phyloP scores from a whole-genome alignment of 2,113 vertebrate species.

The Anarhynchus alexandrinus region DNA sequence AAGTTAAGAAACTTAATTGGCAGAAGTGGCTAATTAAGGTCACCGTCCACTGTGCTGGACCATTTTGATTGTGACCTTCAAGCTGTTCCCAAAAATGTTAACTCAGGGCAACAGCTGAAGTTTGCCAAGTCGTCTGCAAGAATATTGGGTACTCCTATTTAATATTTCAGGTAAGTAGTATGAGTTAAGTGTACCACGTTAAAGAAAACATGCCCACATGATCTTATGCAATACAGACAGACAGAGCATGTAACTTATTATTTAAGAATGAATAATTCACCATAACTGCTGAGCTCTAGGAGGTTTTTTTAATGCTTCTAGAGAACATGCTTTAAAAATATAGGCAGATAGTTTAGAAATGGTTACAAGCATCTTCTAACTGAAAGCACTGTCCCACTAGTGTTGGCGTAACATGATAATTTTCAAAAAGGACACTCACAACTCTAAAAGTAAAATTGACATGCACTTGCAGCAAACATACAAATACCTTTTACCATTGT shows the following conservation, averaged over 20 bases:
- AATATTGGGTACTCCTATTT: not conserved
- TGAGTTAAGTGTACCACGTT: not conserved
- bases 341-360: not conserved
- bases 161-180: not conserved
- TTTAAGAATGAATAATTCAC: not conserved
- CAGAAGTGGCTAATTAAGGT: not conserved
- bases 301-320: slow-evolving; percentile 22
- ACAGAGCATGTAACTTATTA: not conserved
- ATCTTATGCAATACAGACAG: not conserved
- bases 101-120: not conserved
- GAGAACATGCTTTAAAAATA: slow-evolving; percentile 11
- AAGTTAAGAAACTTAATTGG: not conserved
- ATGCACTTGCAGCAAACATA: slow-evolving; percentile 64
- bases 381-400: slow-evolving; percentile 6
- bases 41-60: not conserved
- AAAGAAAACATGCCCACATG: not conserved
- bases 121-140: not conserved
- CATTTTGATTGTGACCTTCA: not conserved
- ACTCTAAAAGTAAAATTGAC: slow-evolving; percentile 69
- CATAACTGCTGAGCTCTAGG: not conserved
- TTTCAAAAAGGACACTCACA: slow-evolving; percentile 47
- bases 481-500: slow-evolving; percentile 23
- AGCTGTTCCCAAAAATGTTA: not conserved
- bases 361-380: not conserved
- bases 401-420: not conserved